Base-by-base conservation (phyloP, 1,140 invertebrate genomes). In the Drosophila setifemur region DNA sequence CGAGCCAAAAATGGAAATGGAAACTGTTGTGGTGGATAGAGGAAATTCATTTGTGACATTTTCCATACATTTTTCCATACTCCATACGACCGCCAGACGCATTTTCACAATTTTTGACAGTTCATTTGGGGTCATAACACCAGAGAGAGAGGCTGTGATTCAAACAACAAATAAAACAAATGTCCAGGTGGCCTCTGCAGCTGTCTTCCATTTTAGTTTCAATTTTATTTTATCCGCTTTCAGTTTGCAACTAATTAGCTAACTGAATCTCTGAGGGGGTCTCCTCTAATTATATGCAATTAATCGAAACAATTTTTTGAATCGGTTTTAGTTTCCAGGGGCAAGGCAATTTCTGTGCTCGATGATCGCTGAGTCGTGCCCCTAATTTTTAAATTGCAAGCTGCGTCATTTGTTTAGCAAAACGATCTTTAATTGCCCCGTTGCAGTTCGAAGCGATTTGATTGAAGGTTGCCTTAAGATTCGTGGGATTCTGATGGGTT, bases 1-100 rank as follows among this genome's bases (percentile, higher is more conserved):
- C 4, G 16, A 19, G 18, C 73, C 44, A 37, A 68, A 78, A 68
- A 66, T 67, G 74, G 74, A 58, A 75, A 71, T 23, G 40, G 16
- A 43, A 16, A 37, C 44, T 28, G 8, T 12, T 37, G 25, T 29
- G 37, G 8, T 16, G 21, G 6, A 37, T 16, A 50, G n/a, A 60
- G 55, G 55, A 58, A 60, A 60, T 60, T 52, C 25, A 31, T 55
- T 55, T 25, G 19, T 52, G 53, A 8, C 45, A 18, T 60, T 58
- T 60, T 57, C 50, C 52, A 61, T 57, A 29, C 45, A 57, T n/a
- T 31, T 40, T 19, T 7, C 21, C 16, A 14, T n/a, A 23, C n/a
- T n/a, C n/a, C n/a, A n/a, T n/a, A n/a, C n/a, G n/a, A n/a, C n/a
- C n/a, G n/a, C n/a, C n/a, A n/a, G n/a, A 60, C 35, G 50, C 33